Conservation (phyloP, 2,113 vertebrate species). For the Chauna torquata region DNA sequence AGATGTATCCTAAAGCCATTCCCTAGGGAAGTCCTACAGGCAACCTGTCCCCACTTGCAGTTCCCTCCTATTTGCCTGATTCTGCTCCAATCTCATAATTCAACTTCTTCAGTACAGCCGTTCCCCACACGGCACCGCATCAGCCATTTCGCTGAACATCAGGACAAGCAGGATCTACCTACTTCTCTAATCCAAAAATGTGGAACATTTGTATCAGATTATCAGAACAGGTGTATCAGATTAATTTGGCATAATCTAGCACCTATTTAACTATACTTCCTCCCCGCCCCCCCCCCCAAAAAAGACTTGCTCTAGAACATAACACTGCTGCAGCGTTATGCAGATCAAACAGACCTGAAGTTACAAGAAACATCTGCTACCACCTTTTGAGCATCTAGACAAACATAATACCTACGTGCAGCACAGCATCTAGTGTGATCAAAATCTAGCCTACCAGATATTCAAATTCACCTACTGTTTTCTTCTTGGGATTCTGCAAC, state of each 20-base stretch:
- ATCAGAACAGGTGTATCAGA: background rate
- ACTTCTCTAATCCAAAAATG: background rate
- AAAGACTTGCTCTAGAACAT: background rate
- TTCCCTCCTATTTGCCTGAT: background rate
- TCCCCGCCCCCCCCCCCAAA: accelerated
- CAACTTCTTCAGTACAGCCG: background rate
- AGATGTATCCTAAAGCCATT: background rate
- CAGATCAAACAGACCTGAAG: background rate
- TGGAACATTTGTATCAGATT: background rate
- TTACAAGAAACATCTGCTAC: background rate
- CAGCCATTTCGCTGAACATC: background rate
- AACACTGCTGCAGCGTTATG: background rate
- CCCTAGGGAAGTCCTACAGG: background rate
- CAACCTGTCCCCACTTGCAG: background rate
- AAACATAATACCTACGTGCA: background rate
- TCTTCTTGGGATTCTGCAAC: background rate
- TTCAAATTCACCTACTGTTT: background rate
- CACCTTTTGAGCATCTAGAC: background rate
- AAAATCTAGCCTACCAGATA: background rate
- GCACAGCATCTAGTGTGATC: background rate
- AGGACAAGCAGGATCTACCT: background rate
- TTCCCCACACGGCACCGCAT: background rate
- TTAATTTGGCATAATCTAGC: background rate
- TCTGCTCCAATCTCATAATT: background rate
- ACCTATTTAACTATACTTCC: background rate